Evolutionary conservation across 2,113 vertebrate species (phyloP).

Genomic region (Myocastor coypus): DNA sequence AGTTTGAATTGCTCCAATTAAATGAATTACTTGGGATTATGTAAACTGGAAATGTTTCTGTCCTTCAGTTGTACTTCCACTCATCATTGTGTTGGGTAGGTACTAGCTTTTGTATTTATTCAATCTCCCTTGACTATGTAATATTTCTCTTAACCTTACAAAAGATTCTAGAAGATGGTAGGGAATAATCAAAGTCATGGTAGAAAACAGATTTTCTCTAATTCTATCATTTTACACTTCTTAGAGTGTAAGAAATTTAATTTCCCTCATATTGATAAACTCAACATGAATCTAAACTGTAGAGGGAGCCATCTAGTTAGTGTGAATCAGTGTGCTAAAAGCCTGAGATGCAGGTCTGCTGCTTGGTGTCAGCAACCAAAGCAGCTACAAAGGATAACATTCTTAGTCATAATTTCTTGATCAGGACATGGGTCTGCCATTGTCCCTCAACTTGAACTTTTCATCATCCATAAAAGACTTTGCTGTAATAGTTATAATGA

Average conservation of each 20-base stretch:
- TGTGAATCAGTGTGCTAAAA: background rate
- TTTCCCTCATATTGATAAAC: background rate
- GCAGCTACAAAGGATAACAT: background rate
- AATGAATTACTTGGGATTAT: background rate
- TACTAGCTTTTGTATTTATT: background rate
- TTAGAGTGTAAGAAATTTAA: background rate
- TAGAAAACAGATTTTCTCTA: background rate
- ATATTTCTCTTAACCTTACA: background rate
- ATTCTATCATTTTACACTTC: background rate
- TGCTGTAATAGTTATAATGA: background rate
- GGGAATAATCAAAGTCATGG: background rate
- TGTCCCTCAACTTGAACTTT: background rate
- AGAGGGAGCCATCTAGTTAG: background rate
- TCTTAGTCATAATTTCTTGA: background rate
- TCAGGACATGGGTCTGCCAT: background rate
- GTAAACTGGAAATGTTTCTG: background rate
- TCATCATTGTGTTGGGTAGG: background rate
- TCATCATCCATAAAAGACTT: background rate
- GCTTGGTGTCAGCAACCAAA: background rate
- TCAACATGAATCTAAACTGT: conserved; percentile 37
- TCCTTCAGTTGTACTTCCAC: background rate
- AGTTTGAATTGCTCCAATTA: background rate
- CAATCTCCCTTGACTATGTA: background rate
- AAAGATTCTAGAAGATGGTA: background rate
- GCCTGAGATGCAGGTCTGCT: background rate